A percentile compares a stretch with the other conserved stretches of the same genome.
These are phyloP conservation scores for Drosophila erecta DNA, from an alignment of 1,140 invertebrate species.

Conservation along the genomic window DNA sequence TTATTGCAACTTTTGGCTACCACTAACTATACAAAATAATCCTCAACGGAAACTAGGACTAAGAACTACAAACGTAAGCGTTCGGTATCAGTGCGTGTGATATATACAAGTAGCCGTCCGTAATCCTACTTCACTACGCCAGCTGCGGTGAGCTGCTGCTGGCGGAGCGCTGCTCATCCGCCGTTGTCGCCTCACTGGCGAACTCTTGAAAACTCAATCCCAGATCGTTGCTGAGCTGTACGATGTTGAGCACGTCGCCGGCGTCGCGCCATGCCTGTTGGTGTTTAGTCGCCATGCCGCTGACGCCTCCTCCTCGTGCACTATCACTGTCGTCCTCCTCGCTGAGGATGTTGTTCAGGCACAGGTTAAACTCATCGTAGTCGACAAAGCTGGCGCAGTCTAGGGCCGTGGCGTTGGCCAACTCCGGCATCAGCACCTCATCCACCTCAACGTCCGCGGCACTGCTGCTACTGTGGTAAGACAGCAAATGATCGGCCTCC, in stretches of 20 bases:
- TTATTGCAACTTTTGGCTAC: constrained; percentile 77
- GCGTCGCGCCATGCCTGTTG: constrained; percentile 55
- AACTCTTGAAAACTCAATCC: constrained; percentile 68
- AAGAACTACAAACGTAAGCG: constrained; percentile 64
- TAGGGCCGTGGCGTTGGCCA: constrained; percentile 53
- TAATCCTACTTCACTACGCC: constrained; percentile 42
- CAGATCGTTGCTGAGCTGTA: constrained; percentile 63
- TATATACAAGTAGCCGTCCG: constrained; percentile 32
- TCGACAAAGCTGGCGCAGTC: constrained; percentile 78
- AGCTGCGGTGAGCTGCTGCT: constrained; percentile 67
- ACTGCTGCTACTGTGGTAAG: constrained; percentile 59
- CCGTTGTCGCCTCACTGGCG: constrained; percentile 42
- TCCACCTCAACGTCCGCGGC: constrained; percentile 43
- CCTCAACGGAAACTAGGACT: constrained; percentile 47
- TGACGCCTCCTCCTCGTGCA: constrained; percentile 5
- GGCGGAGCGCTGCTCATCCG: constrained; percentile 63
- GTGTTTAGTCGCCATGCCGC: constrained; percentile 16
- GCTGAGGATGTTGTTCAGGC: constrained; percentile 75
- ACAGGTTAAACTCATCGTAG: constrained; percentile 81
- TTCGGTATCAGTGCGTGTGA: constrained; percentile 47
- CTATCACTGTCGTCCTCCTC: constrained; percentile 62
- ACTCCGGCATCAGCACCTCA: constrained; percentile 64
- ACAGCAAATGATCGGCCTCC: constrained; percentile 45
- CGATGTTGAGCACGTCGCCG: constrained; percentile 64
- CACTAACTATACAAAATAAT: constrained; percentile 80